Percentiles rank a stretch among this genome's conserved stretches.
phyloP scores from a whole-genome alignment of 2,888 invertebrate genomes.

The Synergus laeviventris region DNA sequence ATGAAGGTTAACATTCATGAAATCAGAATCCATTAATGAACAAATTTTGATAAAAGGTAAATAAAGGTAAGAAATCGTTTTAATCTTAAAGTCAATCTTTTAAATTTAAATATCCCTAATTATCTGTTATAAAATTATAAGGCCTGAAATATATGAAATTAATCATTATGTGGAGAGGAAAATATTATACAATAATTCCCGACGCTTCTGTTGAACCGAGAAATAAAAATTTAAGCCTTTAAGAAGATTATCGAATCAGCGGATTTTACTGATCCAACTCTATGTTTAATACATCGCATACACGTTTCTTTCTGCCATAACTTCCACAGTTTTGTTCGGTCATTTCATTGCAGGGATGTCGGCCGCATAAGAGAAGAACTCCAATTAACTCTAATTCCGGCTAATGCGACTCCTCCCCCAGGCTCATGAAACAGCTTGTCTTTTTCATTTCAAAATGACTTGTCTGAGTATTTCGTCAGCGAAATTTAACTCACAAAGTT shows the following conservation, averaged over 20 bases:
- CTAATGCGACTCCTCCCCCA: constrained; percentile 66
- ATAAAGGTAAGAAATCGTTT: background rate
- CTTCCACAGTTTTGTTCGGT: constrained; percentile 46
- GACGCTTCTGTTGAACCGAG: background rate
- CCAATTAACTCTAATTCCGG: constrained; percentile 74
- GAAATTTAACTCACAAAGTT: constrained; percentile 48
- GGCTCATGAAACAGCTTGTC: constrained; percentile 58
- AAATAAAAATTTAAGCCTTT: constrained; percentile 45
- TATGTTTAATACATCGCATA: constrained; percentile 52
- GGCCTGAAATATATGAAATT: too few species aligned
- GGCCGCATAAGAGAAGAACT: constrained; percentile 56
- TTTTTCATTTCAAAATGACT: constrained; percentile 61
- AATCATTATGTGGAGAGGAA: too few species aligned
- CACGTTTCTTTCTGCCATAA: constrained; percentile 51
- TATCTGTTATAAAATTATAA: too few species aligned
- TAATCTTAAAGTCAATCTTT: too few species aligned
- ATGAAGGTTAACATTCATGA: background rate
- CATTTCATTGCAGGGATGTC: constrained; percentile 51
- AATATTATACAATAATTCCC: background rate
- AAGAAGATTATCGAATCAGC: constrained; percentile 58
- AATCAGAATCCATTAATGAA: background rate
- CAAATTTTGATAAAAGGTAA: background rate
- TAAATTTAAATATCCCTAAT: too few species aligned
- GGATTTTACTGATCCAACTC: constrained; percentile 55
- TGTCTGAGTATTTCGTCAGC: constrained; percentile 55